These are phyloP conservation scores for Sebastes glaucus DNA, from an alignment of 2,797 vertebrate species.

Conservation along the genomic window DNA sequence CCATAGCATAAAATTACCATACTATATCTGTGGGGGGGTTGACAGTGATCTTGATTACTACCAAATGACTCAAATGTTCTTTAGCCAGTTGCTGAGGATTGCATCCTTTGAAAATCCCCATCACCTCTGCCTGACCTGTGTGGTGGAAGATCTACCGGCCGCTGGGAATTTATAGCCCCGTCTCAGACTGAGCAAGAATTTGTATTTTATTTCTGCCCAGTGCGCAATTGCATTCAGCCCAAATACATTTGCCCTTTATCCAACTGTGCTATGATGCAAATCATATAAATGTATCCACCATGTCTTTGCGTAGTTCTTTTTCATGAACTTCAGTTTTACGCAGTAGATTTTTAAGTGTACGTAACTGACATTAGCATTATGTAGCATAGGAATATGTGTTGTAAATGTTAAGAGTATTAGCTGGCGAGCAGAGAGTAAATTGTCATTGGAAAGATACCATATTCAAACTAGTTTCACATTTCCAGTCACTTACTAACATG, in stretches of 20 bases:
- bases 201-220: neutral
- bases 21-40: conserved; percentile 17
- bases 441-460: neutral
- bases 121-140: conserved; percentile 16
- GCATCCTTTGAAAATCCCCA: neutral
- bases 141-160: neutral
- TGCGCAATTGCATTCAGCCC: conserved; percentile 1
- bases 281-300: neutral
- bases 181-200: neutral
- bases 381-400: neutral
- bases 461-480: neutral
- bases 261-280: neutral
- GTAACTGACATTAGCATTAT: neutral
- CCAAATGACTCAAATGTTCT: conserved; percentile 26
- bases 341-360: neutral
- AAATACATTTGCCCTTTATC: neutral
- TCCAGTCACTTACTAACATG: neutral
- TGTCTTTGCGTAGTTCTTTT: neutral
- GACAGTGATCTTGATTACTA: conserved; percentile 31
- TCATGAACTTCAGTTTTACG: neutral
- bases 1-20: conserved; percentile 34
- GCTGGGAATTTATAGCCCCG: neutral
- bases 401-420: neutral
- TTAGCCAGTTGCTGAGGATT: conserved; percentile 11
- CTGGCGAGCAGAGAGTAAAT: neutral